These are phyloP conservation scores for Oscheius myriophilus DNA, from an alignment of 2,888 invertebrate species.

Conservation along the genomic window DNA sequence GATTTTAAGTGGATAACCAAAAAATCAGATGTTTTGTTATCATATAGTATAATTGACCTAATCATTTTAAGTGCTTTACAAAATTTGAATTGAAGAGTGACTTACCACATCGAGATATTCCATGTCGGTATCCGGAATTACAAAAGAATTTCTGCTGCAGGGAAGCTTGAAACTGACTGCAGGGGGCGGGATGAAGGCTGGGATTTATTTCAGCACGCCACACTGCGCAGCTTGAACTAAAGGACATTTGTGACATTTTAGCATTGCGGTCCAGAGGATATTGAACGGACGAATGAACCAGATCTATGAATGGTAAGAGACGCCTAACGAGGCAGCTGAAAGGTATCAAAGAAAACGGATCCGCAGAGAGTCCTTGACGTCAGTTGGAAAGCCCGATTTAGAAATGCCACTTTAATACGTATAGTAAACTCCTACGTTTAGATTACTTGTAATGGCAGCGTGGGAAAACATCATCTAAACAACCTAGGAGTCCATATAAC, in stretches of 20 bases:
- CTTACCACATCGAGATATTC: slow-evolving; percentile 25
- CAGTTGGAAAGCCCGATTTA: too few species aligned
- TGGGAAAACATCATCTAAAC: too few species aligned
- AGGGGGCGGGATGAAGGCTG: slow-evolving; percentile 26
- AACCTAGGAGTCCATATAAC: too few species aligned
- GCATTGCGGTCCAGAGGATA: slow-evolving; percentile 2
- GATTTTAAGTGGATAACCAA: too few species aligned
- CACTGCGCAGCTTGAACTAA: slow-evolving; percentile 20
- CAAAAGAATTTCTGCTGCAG: neutral
- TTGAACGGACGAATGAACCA: neutral
- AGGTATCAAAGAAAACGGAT: neutral
- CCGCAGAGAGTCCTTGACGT: too few species aligned
- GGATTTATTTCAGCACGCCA: slow-evolving; percentile 31
- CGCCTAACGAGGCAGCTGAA: neutral
- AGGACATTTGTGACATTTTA: slow-evolving; percentile 13
- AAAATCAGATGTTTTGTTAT: too few species aligned
- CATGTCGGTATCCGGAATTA: slow-evolving; percentile 8
- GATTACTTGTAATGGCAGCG: too few species aligned
- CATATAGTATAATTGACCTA: too few species aligned
- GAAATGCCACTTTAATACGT: too few species aligned
- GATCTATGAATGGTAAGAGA: too few species aligned
- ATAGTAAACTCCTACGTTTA: too few species aligned
- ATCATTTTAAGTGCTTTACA: too few species aligned
- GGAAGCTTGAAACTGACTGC: neutral
- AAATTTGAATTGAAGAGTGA: neutral